Conservation (phyloP, 2,797 vertebrate species). For the Sandelia bainsii region DNA sequence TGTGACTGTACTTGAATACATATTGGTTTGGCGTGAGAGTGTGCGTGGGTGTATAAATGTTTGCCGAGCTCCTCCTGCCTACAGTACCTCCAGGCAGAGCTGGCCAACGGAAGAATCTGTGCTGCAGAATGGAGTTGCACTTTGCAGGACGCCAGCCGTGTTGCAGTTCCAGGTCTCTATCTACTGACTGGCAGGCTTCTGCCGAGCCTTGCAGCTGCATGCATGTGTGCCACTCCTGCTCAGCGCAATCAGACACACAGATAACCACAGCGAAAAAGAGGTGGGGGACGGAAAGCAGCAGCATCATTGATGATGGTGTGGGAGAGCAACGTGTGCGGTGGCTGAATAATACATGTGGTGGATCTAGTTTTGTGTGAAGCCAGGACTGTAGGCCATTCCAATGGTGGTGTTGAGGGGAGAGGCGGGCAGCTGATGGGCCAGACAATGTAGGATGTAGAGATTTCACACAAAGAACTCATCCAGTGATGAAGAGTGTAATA, state of each 20-base stretch:
- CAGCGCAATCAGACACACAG: slow-evolving; percentile 60
- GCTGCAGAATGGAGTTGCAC: slow-evolving; percentile 78
- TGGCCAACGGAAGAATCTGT: slow-evolving; percentile 76
- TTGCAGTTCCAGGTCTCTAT: slow-evolving; percentile 65
- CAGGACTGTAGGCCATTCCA: slow-evolving; percentile 74
- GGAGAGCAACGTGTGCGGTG: slow-evolving; percentile 81
- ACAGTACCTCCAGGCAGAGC: slow-evolving; percentile 72
- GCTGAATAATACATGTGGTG: slow-evolving; percentile 88
- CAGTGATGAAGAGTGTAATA: slow-evolving; percentile 27
- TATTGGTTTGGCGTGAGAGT: slow-evolving; percentile 77
- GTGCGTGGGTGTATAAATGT: slow-evolving; percentile 82
- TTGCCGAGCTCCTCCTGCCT: slow-evolving; percentile 77
- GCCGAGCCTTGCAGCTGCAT: slow-evolving; percentile 72
- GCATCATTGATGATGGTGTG: slow-evolving; percentile 74
- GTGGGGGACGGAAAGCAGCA: slow-evolving; percentile 50
- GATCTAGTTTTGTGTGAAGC: slow-evolving; percentile 86
- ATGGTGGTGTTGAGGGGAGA: slow-evolving; percentile 53
- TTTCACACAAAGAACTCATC: slow-evolving; percentile 54
- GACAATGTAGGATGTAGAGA: slow-evolving; percentile 53
- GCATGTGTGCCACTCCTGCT: slow-evolving; percentile 65
- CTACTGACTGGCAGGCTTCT: slow-evolving; percentile 69
- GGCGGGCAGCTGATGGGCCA: slow-evolving; percentile 44
- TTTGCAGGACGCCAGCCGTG: slow-evolving; percentile 74
- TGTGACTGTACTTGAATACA: slow-evolving; percentile 82
- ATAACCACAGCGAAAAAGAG: slow-evolving; percentile 51